A percentile compares a stretch with the other conserved stretches of the same genome.
Conservation (phyloP, 2,797 vertebrate genomes). For the Salarias fasciatus region DNA sequence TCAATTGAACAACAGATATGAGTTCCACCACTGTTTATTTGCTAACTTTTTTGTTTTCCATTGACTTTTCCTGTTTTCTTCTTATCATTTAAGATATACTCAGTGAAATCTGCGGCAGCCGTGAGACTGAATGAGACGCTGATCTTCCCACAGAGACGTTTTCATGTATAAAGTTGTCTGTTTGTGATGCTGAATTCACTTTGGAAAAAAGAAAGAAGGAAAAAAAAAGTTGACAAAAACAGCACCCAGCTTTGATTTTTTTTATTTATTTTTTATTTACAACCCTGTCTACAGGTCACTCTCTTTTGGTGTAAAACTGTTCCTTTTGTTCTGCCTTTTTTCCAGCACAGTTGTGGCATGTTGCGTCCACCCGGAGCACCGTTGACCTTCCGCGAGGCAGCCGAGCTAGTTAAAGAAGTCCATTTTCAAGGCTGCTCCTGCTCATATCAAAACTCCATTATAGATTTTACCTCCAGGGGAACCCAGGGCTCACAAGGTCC, state of each 20-base stretch:
- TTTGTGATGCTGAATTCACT: slow-evolving; percentile 50
- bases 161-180: slow-evolving; percentile 21
- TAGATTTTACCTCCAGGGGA: slow-evolving; percentile 86
- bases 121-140: slow-evolving; percentile 14
- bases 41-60: slow-evolving; percentile 1
- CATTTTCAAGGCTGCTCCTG: slow-evolving; percentile 84
- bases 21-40: slow-evolving; percentile 8
- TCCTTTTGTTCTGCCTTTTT: slow-evolving; percentile 80
- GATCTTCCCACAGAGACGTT: neutral
- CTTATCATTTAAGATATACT: neutral
- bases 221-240: slow-evolving; percentile 42
- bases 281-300: slow-evolving; percentile 70
- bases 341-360: slow-evolving; percentile 76
- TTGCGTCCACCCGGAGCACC: slow-evolving; percentile 77
- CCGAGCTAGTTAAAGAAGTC: slow-evolving; percentile 83
- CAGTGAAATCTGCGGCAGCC: neutral
- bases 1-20: neutral
- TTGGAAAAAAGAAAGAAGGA: neutral
- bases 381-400: slow-evolving; percentile 83
- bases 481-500: slow-evolving; percentile 82
- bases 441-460: slow-evolving; percentile 85
- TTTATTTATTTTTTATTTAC: slow-evolving; percentile 54
- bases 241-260: slow-evolving; percentile 30
- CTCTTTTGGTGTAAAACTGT: slow-evolving; percentile 76
- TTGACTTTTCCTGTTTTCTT: neutral